Conservation (phyloP, 1,140 invertebrate genomes). For the Drosophila insularis region DNA sequence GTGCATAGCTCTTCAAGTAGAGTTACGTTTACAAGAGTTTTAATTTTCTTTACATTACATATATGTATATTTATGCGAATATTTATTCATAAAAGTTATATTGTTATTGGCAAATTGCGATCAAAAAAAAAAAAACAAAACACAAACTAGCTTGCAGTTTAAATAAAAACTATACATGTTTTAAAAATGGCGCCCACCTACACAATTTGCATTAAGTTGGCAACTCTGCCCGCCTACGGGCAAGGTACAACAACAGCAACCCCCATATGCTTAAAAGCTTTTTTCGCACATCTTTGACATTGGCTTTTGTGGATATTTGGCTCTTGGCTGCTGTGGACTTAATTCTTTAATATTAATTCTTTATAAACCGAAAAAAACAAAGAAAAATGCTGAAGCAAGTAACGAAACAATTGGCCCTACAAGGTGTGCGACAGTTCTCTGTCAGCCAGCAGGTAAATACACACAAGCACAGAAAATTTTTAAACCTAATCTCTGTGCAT, state of each 20-base stretch:
- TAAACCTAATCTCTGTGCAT: constrained; percentile 2
- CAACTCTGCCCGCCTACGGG: constrained; percentile 12
- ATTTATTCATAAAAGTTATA: not conserved
- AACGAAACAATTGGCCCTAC: constrained; percentile 78
- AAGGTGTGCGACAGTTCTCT: constrained; percentile 77
- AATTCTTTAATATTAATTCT: constrained; percentile 56
- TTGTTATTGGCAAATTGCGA: constrained; percentile 12
- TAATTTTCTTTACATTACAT: constrained; percentile 44
- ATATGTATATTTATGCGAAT: constrained; percentile 12
- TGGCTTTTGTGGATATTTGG: constrained; percentile 50
- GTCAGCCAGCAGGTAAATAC: constrained; percentile 72
- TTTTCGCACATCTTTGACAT: constrained; percentile 8
- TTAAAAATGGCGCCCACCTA: not conserved
- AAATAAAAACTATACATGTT: constrained; percentile 20
- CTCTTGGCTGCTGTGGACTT: constrained; percentile 47
- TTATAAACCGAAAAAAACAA: constrained; percentile 29
- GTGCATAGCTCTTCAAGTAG: constrained; percentile 87
- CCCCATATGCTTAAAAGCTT: constrained; percentile 35
- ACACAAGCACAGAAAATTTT: not conserved
- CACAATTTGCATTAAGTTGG: not conserved
- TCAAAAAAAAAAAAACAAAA: constrained; percentile 6
- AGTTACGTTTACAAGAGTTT: constrained; percentile 79
- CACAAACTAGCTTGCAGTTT: not conserved
- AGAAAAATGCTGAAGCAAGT: constrained; percentile 81
- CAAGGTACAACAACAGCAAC: constrained; percentile 16